Evolutionary conservation across 2,797 vertebrate genomes (phyloP), one percentile per base, ranked within the genome.

Genomic region (Enteromius fasciolatus): DNA sequence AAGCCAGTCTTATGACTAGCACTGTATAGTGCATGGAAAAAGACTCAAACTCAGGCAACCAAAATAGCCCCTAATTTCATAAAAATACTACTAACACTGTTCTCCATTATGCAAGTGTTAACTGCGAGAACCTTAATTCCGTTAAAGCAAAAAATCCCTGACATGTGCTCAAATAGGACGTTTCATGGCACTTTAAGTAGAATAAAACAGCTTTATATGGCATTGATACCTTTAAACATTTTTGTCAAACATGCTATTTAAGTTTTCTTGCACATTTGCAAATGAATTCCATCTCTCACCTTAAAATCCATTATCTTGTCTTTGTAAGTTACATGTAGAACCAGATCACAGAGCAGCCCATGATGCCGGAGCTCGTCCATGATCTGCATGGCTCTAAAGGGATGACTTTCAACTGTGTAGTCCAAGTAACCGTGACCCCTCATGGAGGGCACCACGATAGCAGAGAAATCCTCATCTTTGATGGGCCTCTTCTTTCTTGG

Each of bases 341-440:
- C 90, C 83, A 96, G 87, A 88, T 96, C 95, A 74, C 95, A 96
- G 74, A 96, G 77, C 90, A 94, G 82, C 70, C 91, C 94, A 2
- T 95, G 90, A 33, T 64, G 91, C 3, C 95, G 90, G 78, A 96
- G 91, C 88, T 96, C 95, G 3, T 95, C 94, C 94, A 96, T 96
- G 80, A 86, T 90, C 68, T 88, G 87, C 68, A 96, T 81, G 8
- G 93, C 90, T 28, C 86, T 90, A 76, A 91, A 92, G 0, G 95
- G 90, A 7, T 96, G 94, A 74, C 86, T 94, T 90, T 95, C 94
- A 0, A 95, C 92, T 0, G 92, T 93, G 89, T 96, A 96, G 90
- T 96, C 95, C 1, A 96, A 91, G 76, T 93, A 95, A 0, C 95
- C 95, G 0, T 93, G 93, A 5, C 94, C 94, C 2, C 90, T 92